Conservation (phyloP, 2,797 vertebrate genomes). For the Chelmon rostratus region DNA sequence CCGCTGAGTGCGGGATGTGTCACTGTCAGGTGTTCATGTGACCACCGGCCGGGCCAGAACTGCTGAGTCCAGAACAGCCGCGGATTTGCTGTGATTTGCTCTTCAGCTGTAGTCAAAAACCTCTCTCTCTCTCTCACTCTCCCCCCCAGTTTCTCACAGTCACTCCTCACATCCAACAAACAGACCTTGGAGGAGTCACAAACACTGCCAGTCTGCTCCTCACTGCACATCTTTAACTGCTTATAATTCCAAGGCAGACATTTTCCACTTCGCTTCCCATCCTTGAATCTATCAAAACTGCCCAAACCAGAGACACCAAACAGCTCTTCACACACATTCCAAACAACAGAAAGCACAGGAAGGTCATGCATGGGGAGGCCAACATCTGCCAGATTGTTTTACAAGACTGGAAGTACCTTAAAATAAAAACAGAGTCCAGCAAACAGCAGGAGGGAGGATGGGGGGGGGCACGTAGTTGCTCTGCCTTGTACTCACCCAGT, state of each 20-base stretch:
- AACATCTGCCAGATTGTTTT: slow-evolving; percentile 64
- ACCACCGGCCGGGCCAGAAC: slow-evolving; percentile 1
- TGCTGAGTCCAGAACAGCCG: slow-evolving; percentile 18
- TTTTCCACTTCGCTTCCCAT: slow-evolving; percentile 2
- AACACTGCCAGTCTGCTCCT: slow-evolving; percentile 28
- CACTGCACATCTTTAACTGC: slow-evolving; percentile 26
- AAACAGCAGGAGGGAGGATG: slow-evolving; percentile 18
- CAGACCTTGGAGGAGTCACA: slow-evolving; percentile 66
- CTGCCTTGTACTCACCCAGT: slow-evolving; percentile 82
- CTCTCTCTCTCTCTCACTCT: slow-evolving; percentile 14
- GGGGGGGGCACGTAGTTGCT: slow-evolving; percentile 27
- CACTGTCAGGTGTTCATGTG: slow-evolving; percentile 8
- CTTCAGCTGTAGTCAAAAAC: not conserved
- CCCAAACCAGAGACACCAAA: slow-evolving; percentile 21
- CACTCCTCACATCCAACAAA: slow-evolving; percentile 32
- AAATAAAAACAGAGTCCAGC: slow-evolving; percentile 34
- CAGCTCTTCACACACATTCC: slow-evolving; percentile 12
- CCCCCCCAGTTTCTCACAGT: slow-evolving; percentile 35
- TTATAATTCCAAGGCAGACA: slow-evolving; percentile 22
- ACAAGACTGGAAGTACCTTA: slow-evolving; percentile 38
- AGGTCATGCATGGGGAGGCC: slow-evolving; percentile 37
- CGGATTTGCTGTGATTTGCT: slow-evolving; percentile 14
- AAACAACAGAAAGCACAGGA: slow-evolving; percentile 48
- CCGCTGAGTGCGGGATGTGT: slow-evolving; percentile 8
- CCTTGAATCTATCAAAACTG: slow-evolving; percentile 14